A percentile compares a stretch with the other conserved stretches of the same genome.
phyloP scores from a whole-genome alignment of 1,140 invertebrate species.

The Macrobrachium nipponense region DNA sequence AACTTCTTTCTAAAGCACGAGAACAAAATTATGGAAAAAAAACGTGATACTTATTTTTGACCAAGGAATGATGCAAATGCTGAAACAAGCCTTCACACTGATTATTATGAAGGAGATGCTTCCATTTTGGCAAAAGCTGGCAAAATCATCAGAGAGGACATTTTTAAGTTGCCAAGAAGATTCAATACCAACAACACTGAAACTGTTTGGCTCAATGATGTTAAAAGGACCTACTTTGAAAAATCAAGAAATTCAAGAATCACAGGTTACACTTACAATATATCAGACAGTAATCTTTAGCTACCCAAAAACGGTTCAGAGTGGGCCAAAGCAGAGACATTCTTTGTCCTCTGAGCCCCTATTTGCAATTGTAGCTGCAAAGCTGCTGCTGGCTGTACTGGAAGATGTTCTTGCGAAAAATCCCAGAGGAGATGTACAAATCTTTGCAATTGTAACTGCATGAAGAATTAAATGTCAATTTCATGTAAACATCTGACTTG shows the following conservation, averaged over 20 bases:
- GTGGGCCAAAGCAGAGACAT: constrained; percentile 10
- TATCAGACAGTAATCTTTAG: constrained; percentile 7
- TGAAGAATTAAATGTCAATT: too few relatives aligned
- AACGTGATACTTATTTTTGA: constrained; percentile 26
- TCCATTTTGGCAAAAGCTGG: constrained; percentile 28
- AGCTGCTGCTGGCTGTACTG: too few relatives aligned
- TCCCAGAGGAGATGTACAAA: too few relatives aligned
- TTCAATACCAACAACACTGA: constrained; percentile 22
- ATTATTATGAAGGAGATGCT: constrained; percentile 43
- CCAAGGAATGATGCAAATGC: constrained; percentile 19
- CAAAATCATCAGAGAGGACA: constrained; percentile 25
- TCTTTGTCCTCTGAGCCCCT: constrained; percentile 1
- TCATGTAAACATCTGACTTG: too few relatives aligned
- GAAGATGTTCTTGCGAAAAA: too few relatives aligned
- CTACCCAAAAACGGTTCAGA: constrained; percentile 5
- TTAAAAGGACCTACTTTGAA: constrained; percentile 24
- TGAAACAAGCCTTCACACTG: constrained; percentile 13
- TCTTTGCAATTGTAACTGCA: too few relatives aligned
- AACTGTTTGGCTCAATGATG: constrained; percentile 31
- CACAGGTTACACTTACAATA: not conserved
- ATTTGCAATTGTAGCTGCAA: too few relatives aligned
- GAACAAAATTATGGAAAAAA: constrained; percentile 32
- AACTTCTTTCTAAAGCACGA: constrained; percentile 14
- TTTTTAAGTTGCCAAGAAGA: constrained; percentile 23
- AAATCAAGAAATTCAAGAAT: too few relatives aligned